Conservation (phyloP, 1,140 invertebrate species). For the Zaprionus lachaisei region DNA sequence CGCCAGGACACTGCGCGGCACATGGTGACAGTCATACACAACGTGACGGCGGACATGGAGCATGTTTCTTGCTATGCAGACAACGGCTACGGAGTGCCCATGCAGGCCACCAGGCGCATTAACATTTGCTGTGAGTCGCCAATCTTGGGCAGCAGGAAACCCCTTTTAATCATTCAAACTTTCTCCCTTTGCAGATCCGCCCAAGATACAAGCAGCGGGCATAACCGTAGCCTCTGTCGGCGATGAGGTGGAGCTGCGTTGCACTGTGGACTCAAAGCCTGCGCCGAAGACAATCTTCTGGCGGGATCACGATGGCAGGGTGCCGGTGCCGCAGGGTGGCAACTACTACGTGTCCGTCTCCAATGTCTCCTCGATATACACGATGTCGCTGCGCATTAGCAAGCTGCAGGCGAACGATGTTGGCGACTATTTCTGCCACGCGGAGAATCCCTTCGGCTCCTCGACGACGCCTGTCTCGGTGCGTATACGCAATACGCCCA, state of each 20-base stretch:
- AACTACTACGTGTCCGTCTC: constrained; percentile 88
- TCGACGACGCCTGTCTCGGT: constrained; percentile 89
- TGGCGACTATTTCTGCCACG: constrained; percentile 92
- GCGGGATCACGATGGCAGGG: constrained; percentile 89
- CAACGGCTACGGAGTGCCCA: constrained; percentile 93
- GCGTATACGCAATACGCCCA: constrained; percentile 86
- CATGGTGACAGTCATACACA: constrained; percentile 92
- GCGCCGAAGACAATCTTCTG: constrained; percentile 92
- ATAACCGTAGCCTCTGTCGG: constrained; percentile 90
- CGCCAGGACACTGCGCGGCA: constrained; percentile 91
- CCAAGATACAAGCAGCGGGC: constrained; percentile 90
- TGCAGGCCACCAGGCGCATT: constrained; percentile 91
- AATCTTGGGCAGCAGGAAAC: neutral
- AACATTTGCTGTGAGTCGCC: constrained; percentile 91
- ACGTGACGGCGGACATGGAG: constrained; percentile 92
- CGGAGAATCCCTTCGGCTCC: constrained; percentile 91
- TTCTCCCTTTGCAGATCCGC: constrained; percentile 86
- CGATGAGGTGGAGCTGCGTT: constrained; percentile 90
- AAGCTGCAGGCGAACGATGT: constrained; percentile 89
- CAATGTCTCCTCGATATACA: constrained; percentile 86
- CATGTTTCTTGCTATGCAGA: constrained; percentile 93
- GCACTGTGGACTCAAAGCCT: constrained; percentile 90
- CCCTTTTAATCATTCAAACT: neutral
- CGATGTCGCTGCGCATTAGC: constrained; percentile 90
- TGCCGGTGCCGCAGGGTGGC: constrained; percentile 90